phyloP scores from a whole-genome alignment of 2,888 invertebrate species.

The Pseudococcus viburni region DNA sequence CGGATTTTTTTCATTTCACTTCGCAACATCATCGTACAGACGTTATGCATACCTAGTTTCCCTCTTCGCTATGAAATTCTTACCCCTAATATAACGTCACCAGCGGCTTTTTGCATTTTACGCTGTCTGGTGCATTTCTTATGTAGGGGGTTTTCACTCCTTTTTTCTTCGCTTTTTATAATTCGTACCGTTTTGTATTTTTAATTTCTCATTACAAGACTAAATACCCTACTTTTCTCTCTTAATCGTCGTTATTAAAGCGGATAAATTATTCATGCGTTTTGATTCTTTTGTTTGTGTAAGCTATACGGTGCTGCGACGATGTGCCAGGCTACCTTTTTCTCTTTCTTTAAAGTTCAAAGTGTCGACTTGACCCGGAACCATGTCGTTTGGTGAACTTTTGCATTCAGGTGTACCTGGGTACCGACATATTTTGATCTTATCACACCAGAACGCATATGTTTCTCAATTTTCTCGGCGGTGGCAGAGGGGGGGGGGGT shows the following conservation, averaged over 20 bases:
- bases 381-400: too few relatives aligned
- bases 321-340: not conserved
- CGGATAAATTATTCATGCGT: constrained; percentile 38
- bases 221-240: constrained; percentile 47
- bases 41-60: not conserved
- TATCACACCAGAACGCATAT: too few relatives aligned
- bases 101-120: constrained; percentile 8
- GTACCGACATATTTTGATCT: too few relatives aligned
- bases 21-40: not conserved
- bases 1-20: not conserved
- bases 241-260: constrained; percentile 45
- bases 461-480: too few relatives aligned
- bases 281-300: constrained; percentile 11
- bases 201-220: constrained; percentile 41
- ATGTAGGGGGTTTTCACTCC: not conserved
- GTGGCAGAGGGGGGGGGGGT: too few relatives aligned
- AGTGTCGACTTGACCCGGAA: not conserved
- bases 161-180: not conserved
- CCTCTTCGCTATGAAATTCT: not conserved
- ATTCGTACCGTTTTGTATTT: constrained; percentile 44
- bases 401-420: too few relatives aligned
- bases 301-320: not conserved
- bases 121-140: constrained; percentile 42
- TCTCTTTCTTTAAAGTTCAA: not conserved
- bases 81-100: constrained; percentile 17